Percentiles rank a stretch among this genome's conserved stretches.
Conservation (phyloP, 2,113 vertebrate genomes). For the Otocyon megalotis region DNA sequence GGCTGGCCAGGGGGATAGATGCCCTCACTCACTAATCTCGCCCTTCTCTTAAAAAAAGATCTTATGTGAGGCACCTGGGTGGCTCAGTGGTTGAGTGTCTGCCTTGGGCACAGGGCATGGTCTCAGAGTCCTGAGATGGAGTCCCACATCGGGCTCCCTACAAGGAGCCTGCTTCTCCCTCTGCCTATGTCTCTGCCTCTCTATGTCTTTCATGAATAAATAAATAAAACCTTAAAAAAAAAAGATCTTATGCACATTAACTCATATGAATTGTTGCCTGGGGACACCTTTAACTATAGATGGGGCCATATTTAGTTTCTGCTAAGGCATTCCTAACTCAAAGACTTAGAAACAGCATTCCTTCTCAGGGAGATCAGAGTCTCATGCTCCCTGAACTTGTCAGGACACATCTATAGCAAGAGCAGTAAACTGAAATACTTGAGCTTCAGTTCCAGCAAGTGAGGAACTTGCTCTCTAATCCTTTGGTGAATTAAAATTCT, state of each 20-base stretch:
- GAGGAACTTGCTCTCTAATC: neutral
- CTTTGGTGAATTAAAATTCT: neutral
- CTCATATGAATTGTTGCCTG: neutral
- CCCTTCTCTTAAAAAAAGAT: neutral
- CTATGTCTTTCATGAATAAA: too few species aligned
- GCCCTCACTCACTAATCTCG: neutral
- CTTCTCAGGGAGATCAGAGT: neutral
- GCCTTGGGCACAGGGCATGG: too few species aligned
- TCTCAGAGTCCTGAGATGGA: too few species aligned
- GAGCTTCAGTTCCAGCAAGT: neutral
- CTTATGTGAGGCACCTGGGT: too few species aligned
- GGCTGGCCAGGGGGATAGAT: neutral
- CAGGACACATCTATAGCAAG: neutral
- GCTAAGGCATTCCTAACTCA: neutral
- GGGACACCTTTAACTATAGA: neutral
- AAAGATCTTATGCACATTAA: neutral
- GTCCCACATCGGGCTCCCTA: too few species aligned
- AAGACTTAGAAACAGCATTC: neutral
- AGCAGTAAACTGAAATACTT: neutral
- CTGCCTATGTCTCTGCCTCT: too few species aligned
- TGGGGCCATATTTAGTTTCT: neutral
- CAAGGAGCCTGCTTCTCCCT: too few species aligned
- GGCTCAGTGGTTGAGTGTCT: too few species aligned
- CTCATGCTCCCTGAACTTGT: neutral
- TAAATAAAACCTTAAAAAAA: neutral